Evolutionary conservation across 1,140 invertebrate species (phyloP).

Genomic region (Venturia canescens): DNA sequence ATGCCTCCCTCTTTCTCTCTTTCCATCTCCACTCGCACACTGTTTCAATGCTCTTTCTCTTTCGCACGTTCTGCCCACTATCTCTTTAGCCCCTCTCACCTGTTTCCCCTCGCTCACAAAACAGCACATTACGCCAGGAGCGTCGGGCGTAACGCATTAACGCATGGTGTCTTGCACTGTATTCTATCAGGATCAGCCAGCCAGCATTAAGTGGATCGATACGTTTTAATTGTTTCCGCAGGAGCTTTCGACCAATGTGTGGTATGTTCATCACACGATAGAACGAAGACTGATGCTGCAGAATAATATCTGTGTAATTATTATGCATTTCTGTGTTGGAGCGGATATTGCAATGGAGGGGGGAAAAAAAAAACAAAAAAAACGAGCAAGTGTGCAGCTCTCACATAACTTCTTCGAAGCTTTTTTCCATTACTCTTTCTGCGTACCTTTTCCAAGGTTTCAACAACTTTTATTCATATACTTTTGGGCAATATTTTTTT

Average conservation of each 20-base stretch:
- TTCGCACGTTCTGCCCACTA: constrained; percentile 4
- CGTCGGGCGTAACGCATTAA: constrained; percentile 37
- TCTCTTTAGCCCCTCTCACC: constrained; percentile 9
- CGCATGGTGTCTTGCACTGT: constrained; percentile 14
- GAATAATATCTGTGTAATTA: constrained; percentile 7
- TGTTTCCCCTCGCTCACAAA: background rate
- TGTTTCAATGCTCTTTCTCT: background rate
- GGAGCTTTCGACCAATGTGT: constrained; percentile 12
- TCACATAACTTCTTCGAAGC: background rate
- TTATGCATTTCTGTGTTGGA: background rate
- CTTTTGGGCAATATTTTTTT: too few species aligned
- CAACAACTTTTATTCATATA: too few species aligned
- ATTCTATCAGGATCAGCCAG: constrained; percentile 38
- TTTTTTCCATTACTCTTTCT: background rate
- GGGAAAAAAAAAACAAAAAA: too few species aligned
- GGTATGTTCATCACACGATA: background rate
- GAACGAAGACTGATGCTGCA: constrained; percentile 3
- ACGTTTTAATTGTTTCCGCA: constrained; percentile 45
- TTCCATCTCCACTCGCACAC: background rate
- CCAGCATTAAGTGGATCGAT: constrained; percentile 48
- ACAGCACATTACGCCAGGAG: constrained; percentile 35
- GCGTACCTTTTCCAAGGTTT: too few species aligned
- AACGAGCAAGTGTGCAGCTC: background rate
- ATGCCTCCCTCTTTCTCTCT: background rate
- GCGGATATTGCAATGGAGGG: background rate